Percentiles rank a stretch among this genome's conserved stretches.
phyloP scores from a whole-genome alignment of 30 jellyfish, hydroid and myxozoan species.

The Aurelia coerulea region DNA sequence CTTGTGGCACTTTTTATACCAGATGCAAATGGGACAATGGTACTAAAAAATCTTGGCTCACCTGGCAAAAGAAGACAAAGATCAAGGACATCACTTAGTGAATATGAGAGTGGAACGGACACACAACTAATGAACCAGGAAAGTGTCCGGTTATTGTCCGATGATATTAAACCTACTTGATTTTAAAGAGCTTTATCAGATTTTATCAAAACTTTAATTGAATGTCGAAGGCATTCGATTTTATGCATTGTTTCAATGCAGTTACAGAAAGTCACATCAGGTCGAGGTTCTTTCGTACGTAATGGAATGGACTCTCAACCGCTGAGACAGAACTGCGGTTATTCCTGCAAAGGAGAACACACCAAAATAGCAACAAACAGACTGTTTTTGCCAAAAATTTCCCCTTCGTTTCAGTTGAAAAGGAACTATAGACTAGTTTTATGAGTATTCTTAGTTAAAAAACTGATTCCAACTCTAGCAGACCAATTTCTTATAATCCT shows the following conservation, averaged over 20 bases:
- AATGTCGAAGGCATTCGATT: too few species aligned
- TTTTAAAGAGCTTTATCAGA: not conserved
- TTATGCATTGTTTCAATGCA: too few species aligned
- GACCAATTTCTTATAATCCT: too few species aligned
- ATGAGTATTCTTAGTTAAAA: too few species aligned
- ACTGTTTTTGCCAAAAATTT: too few species aligned
- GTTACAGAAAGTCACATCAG: too few species aligned
- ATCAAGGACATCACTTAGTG: conserved; percentile 63
- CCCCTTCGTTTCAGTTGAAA: too few species aligned
- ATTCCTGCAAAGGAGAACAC: too few species aligned
- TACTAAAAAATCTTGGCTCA: conserved; percentile 19
- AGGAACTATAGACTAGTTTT: too few species aligned
- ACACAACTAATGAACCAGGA: conserved; percentile 34
- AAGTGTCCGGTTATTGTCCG: conserved; percentile 18
- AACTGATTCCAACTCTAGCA: too few species aligned
- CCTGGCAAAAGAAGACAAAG: conserved; percentile 51
- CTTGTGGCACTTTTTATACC: conserved; percentile 95
- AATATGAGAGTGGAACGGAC: conserved; percentile 62
- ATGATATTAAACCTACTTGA: conserved; percentile 24
- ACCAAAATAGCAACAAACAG: too few species aligned
- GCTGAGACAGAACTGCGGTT: not conserved
- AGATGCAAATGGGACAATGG: conserved; percentile 46
- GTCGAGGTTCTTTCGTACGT: not conserved
- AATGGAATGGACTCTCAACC: not conserved
- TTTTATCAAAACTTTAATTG: too few species aligned